These are phyloP conservation scores for Toxotes lorentzi DNA, from an alignment of 2,797 vertebrate species.

Conservation along the genomic window DNA sequence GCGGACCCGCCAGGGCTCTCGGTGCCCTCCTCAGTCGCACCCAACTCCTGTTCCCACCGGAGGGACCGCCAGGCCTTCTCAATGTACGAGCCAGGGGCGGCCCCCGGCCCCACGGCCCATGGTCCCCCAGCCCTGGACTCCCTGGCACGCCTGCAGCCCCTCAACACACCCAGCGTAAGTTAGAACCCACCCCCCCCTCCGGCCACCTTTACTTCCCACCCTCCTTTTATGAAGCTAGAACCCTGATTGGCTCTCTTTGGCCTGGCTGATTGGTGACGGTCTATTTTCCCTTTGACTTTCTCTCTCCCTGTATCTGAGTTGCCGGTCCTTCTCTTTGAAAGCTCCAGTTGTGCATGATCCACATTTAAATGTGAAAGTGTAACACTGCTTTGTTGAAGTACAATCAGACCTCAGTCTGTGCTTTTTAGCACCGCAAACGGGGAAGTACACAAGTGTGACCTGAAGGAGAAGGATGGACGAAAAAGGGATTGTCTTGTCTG, in stretches of 20 bases:
- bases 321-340: conserved; percentile 67
- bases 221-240: too few species aligned
- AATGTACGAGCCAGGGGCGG: conserved; percentile 96
- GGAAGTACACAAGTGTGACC: conserved; percentile 48
- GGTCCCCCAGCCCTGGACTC: conserved; percentile 90
- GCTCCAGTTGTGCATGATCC: conserved; percentile 49
- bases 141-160: conserved; percentile 93
- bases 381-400: background rate
- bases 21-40: conserved; percentile 64
- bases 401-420: background rate
- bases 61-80: conserved; percentile 96
- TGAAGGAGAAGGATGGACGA: conserved; percentile 65
- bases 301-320: conserved; percentile 55
- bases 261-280: conserved; percentile 45
- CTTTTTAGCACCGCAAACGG: conserved; percentile 3
- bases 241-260: conserved; percentile 60
- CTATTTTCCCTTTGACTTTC: conserved; percentile 32
- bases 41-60: conserved; percentile 82
- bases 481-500: conserved; percentile 44
- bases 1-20: conserved; percentile 72
- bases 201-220: conserved; percentile 41
- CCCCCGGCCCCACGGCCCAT: conserved; percentile 89
- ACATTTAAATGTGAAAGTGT: background rate
- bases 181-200: conserved; percentile 56
- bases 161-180: conserved; percentile 92